Evolutionary conservation across 2,888 invertebrate species (phyloP).

Genomic region (Melanargia galathea): DNA sequence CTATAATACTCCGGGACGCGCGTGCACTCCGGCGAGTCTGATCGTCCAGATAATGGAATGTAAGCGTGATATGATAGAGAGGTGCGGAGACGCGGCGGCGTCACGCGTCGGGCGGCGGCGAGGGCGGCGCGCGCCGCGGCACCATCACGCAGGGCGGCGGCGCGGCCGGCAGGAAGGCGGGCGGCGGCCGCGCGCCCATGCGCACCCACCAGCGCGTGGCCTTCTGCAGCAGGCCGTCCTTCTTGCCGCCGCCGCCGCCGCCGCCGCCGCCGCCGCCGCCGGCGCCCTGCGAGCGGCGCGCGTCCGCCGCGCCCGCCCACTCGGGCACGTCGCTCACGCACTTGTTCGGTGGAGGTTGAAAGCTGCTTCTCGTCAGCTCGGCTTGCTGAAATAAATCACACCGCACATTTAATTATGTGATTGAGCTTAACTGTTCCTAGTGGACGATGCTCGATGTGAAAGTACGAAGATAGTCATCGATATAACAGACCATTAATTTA

Average conservation of each 20-base stretch:
- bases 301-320: conserved; percentile 68
- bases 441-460: not conserved
- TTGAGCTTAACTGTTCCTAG: not conserved
- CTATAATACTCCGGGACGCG: conserved; percentile 74
- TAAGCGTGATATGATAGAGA: conserved; percentile 73
- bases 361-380: conserved; percentile 85
- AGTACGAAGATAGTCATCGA: too few relatives aligned
- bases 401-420: not conserved
- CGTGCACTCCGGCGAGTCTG: conserved; percentile 63
- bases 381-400: conserved; percentile 80
- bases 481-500: too few relatives aligned
- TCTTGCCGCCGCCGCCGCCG: conserved; percentile 58
- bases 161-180: conserved; percentile 54
- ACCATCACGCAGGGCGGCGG: conserved; percentile 63
- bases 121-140: conserved; percentile 59
- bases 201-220: conserved; percentile 80
- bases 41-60: conserved; percentile 79
- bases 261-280: conserved; percentile 47
- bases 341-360: conserved; percentile 86
- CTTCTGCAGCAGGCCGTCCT: conserved; percentile 79
- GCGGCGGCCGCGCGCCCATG: conserved; percentile 71
- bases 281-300: conserved; percentile 47
- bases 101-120: conserved; percentile 59
- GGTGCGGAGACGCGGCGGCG: conserved; percentile 50
- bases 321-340: conserved; percentile 86